phyloP scores from a whole-genome alignment of 2,797 vertebrate species.

The Xiphorhynchus erythropygius region DNA sequence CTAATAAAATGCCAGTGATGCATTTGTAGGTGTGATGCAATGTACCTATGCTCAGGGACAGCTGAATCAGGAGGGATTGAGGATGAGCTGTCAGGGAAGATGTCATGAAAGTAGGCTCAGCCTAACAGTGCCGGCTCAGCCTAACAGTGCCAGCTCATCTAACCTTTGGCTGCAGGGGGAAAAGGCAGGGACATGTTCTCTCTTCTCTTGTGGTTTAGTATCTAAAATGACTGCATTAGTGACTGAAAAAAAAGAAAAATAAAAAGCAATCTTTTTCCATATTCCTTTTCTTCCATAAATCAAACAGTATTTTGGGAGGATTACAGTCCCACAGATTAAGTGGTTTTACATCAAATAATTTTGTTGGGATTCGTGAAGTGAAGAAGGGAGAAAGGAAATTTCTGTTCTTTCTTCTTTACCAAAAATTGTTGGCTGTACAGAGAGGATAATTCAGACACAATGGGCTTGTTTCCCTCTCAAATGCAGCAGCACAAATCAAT shows the following conservation, averaged over 20 bases:
- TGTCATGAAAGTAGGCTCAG: neutral
- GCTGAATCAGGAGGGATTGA: neutral
- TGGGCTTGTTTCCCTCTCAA: neutral
- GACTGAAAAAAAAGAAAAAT: neutral
- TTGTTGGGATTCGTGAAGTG: neutral
- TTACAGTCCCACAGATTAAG: neutral
- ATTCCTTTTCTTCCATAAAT: neutral
- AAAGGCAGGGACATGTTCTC: rapidly evolving
- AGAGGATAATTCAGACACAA: neutral
- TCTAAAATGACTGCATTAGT: neutral
- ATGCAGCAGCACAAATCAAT: neutral
- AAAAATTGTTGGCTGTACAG: neutral
- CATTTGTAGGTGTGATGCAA: neutral
- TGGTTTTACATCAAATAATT: neutral
- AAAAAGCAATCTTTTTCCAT: neutral
- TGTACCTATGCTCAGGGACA: neutral
- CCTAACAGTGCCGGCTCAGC: too few relatives aligned
- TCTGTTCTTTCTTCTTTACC: neutral
- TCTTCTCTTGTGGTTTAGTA: neutral
- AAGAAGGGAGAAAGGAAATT: neutral
- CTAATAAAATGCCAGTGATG: neutral
- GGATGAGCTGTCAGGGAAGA: neutral
- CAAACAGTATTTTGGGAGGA: neutral
- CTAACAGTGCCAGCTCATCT: neutral
- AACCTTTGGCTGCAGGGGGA: neutral